These are phyloP conservation scores for Scaptomyza graminum DNA, from an alignment of 1,140 invertebrate species.

Conservation along the genomic window DNA sequence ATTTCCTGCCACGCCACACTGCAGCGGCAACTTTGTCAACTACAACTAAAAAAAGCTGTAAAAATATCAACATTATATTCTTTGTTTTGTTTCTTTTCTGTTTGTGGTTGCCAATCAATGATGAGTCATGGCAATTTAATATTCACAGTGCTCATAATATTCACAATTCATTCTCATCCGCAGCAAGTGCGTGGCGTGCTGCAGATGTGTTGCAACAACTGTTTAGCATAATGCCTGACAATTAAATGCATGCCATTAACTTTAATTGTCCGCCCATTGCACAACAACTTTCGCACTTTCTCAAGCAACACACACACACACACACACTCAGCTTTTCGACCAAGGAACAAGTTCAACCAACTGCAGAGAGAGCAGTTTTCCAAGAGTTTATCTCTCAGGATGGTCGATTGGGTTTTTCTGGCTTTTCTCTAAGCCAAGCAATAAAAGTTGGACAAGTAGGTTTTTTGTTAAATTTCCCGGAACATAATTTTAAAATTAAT, in stretches of 20 bases:
- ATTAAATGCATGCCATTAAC: slow-evolving; percentile 74
- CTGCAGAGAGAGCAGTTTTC: slow-evolving; percentile 12
- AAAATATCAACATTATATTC: not conserved
- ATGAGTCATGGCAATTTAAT: not conserved
- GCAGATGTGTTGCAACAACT: slow-evolving; percentile 35
- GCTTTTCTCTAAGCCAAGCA: too few relatives aligned
- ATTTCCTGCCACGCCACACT: slow-evolving; percentile 24
- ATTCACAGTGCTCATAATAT: not conserved
- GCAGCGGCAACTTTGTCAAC: slow-evolving; percentile 1
- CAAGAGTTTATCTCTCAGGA: not conserved
- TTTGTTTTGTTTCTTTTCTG: not conserved
- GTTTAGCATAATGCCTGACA: slow-evolving; percentile 73
- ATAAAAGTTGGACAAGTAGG: too few relatives aligned
- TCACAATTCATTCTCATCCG: not conserved
- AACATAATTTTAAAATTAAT: too few relatives aligned
- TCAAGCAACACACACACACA: slow-evolving; percentile 26
- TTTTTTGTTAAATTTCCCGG: too few relatives aligned
- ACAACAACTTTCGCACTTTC: slow-evolving; percentile 55
- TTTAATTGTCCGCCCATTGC: slow-evolving; percentile 60
- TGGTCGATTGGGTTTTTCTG: too few relatives aligned
- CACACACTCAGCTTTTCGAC: not conserved
- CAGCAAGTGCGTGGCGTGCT: slow-evolving; percentile 50
- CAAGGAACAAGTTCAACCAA: not conserved
- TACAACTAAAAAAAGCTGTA: not conserved
- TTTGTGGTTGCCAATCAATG: not conserved